These are phyloP conservation scores for Azemiops feae DNA, from an alignment of 2,113 vertebrate genomes.

Conservation along the genomic window DNA sequence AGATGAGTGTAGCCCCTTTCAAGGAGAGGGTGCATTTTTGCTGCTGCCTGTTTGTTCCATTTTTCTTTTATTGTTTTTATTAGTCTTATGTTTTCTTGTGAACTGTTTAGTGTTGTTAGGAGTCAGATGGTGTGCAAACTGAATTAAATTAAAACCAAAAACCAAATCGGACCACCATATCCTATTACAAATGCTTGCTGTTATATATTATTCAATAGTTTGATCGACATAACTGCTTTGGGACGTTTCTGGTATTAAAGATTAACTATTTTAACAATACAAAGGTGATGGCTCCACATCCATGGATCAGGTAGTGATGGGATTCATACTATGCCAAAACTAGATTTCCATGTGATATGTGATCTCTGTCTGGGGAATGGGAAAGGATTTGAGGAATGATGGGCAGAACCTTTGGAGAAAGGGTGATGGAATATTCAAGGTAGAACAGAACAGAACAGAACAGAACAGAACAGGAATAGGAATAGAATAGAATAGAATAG, in stretches of 20 bases:
- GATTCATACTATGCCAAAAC: not conserved
- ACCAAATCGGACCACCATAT: not conserved
- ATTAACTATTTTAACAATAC: not conserved
- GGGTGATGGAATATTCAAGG: not conserved
- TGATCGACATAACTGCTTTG: not conserved
- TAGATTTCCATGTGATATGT: not conserved
- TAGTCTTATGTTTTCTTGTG: not conserved
- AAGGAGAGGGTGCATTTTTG: too few relatives aligned
- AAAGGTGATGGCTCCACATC: not conserved
- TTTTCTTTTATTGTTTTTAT: not conserved
- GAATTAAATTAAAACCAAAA: not conserved
- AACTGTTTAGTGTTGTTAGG: not conserved
- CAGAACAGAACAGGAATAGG: too few relatives aligned
- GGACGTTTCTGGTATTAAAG: not conserved
- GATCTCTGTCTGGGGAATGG: not conserved
- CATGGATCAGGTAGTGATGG: not conserved
- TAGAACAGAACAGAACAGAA: too few relatives aligned
- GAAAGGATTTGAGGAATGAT: not conserved
- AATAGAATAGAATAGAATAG: too few relatives aligned
- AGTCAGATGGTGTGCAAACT: not conserved
- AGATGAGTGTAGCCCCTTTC: too few relatives aligned
- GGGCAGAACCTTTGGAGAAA: not conserved
- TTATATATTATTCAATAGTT: not conserved
- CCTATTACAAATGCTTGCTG: not conserved
- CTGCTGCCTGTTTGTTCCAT: too few relatives aligned